Conservation (phyloP, 2,797 vertebrate species). For the Sebastiscus albofasciatus region DNA sequence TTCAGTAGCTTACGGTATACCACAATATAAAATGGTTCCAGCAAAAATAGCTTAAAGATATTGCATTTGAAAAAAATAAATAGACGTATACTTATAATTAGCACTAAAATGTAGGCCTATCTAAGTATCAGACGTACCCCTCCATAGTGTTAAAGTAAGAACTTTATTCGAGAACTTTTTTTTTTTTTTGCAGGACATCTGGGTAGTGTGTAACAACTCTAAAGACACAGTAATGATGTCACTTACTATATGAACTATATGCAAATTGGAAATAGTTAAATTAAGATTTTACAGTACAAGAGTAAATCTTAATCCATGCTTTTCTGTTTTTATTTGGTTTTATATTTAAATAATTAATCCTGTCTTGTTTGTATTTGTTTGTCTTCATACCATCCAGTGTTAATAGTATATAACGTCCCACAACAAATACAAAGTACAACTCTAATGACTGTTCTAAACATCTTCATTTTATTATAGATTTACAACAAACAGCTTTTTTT, state of each 20-base stretch:
- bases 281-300: not conserved
- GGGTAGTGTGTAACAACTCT: not conserved
- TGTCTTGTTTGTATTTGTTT: not conserved
- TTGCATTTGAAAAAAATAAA: not conserved
- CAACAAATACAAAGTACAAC: not conserved
- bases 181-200: not conserved
- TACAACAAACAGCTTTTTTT: not conserved
- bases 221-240: not conserved
- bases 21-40: not conserved
- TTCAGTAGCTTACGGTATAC: not conserved
- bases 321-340: not conserved
- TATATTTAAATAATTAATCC: not conserved
- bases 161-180: not conserved
- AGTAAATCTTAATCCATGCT: not conserved
- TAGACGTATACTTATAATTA: not conserved
- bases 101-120: not conserved
- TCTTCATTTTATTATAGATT: slow-evolving; percentile 19
- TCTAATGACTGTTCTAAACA: not conserved
- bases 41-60: not conserved
- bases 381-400: not conserved
- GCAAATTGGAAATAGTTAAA: not conserved
- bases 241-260: not conserved
- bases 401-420: not conserved
- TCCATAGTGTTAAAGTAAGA: not conserved
- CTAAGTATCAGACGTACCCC: not conserved